Evolutionary conservation across 2,113 vertebrate genomes (phyloP).

Genomic region (Campylomormyrus tamandua): DNA sequence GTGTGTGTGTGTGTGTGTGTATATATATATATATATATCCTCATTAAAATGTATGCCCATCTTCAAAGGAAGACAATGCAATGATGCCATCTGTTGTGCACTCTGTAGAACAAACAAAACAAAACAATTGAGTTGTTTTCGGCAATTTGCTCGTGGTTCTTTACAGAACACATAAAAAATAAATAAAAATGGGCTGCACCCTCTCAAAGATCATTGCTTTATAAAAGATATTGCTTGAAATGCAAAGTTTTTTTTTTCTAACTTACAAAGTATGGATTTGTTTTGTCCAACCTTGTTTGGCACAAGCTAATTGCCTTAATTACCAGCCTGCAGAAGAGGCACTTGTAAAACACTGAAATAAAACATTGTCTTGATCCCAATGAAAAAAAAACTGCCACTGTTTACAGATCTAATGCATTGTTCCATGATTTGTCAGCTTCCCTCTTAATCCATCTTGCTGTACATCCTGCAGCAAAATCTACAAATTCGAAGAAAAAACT

Average conservation of each 20-base stretch:
- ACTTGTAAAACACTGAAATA: background rate
- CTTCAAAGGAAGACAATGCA: slow-evolving; percentile 61
- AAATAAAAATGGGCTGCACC: background rate
- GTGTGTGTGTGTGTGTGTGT: background rate
- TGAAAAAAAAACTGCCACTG: background rate
- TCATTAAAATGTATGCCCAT: slow-evolving; percentile 64
- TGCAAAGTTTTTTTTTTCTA: background rate
- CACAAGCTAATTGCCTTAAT: background rate
- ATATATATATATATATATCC: slow-evolving; percentile 24
- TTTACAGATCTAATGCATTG: background rate
- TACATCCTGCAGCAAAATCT: background rate
- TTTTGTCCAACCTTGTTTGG: background rate
- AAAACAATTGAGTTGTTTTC: slow-evolving; percentile 5
- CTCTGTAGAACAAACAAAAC: slow-evolving; percentile 34
- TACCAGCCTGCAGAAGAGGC: background rate
- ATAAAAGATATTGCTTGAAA: background rate
- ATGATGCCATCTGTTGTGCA: slow-evolving; percentile 63
- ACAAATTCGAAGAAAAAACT: background rate
- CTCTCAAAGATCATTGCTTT: background rate
- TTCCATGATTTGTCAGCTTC: background rate
- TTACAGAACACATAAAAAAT: background rate
- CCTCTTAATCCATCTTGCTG: background rate
- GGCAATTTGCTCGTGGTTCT: background rate
- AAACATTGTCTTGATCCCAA: slow-evolving; percentile 9
- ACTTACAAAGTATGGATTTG: slow-evolving; percentile 5